Percentiles rank a stretch among this genome's conserved stretches.
Evolutionary conservation across 2,888 invertebrate species (phyloP).

Genomic region (Andricus quercusramuli): DNA sequence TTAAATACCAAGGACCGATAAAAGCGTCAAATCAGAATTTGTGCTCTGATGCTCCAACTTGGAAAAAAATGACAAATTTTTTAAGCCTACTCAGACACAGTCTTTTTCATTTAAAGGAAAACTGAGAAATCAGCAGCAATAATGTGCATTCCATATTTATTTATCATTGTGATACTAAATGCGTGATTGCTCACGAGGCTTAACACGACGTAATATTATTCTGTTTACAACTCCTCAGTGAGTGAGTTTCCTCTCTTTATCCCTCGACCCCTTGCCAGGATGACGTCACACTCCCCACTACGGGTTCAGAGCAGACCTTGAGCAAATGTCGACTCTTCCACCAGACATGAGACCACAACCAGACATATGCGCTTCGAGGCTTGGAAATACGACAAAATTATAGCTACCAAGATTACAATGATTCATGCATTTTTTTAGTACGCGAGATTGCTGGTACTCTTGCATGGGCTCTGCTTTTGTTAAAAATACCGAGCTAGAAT

Average conservation of each 20-base stretch:
- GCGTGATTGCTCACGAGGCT: background rate
- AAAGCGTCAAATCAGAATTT: background rate
- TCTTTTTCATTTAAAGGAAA: background rate
- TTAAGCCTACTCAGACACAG: background rate
- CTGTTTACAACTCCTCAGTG: constrained; percentile 31
- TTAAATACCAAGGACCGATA: background rate
- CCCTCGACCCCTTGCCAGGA: background rate
- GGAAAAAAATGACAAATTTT: background rate
- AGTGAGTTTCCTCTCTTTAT: constrained; percentile 18
- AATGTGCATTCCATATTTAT: constrained; percentile 3
- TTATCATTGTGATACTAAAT: constrained; percentile 9
- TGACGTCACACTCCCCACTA: constrained; percentile 28
- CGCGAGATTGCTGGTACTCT: too few species aligned
- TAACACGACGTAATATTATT: constrained; percentile 26
- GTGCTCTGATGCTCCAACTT: too few species aligned
- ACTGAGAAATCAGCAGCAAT: background rate
- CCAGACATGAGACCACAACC: background rate
- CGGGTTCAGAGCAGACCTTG: constrained; percentile 20
- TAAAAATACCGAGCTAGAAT: too few species aligned
- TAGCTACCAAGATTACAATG: too few species aligned
- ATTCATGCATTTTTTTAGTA: too few species aligned
- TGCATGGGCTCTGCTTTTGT: too few species aligned
- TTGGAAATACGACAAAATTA: background rate
- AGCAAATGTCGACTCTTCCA: constrained; percentile 6
- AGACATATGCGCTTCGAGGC: constrained; percentile 11